Percentiles rank a stretch among this genome's conserved stretches.
Evolutionary conservation across 2,888 invertebrate species (phyloP).

Genomic region (Amblyjoppa fuscipennis): DNA sequence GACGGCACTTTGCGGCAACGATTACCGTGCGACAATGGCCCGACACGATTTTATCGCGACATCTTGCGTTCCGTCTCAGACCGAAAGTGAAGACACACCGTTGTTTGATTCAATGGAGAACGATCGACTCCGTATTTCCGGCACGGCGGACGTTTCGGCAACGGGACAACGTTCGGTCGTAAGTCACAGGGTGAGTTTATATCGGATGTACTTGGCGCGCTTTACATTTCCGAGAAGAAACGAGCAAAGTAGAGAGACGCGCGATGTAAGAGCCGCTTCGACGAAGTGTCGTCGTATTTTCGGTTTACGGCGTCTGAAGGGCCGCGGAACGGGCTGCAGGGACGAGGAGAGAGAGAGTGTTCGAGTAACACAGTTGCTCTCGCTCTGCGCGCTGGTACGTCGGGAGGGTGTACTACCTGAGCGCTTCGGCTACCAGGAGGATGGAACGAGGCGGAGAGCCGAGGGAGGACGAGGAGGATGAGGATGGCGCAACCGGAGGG

Average conservation of each 20-base stretch:
- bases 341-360: constrained; percentile 45
- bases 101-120: constrained; percentile 42
- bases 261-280: constrained; percentile 68
- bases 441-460: constrained; percentile 69
- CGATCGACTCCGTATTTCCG: constrained; percentile 12
- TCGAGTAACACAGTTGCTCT: constrained; percentile 35
- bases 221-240: constrained; percentile 41
- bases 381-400: constrained; percentile 58
- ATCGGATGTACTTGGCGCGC: constrained; percentile 38
- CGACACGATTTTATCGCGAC: constrained; percentile 69
- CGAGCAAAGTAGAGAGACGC: constrained; percentile 32
- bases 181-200: constrained; percentile 56
- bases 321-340: constrained; percentile 63
- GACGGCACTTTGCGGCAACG: constrained; percentile 62
- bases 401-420: constrained; percentile 70
- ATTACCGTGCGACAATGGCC: constrained; percentile 78
- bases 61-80: neutral
- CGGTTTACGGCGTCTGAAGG: constrained; percentile 80
- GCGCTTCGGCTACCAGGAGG: constrained; percentile 75
- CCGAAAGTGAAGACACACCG: neutral
- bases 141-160: neutral
- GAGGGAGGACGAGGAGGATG: constrained; percentile 27
- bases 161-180: constrained; percentile 27
- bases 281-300: constrained; percentile 81
- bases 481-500: constrained; percentile 62